Conservation (phyloP, 2,113 vertebrate species). For the Cyrtonyx montezumae region DNA sequence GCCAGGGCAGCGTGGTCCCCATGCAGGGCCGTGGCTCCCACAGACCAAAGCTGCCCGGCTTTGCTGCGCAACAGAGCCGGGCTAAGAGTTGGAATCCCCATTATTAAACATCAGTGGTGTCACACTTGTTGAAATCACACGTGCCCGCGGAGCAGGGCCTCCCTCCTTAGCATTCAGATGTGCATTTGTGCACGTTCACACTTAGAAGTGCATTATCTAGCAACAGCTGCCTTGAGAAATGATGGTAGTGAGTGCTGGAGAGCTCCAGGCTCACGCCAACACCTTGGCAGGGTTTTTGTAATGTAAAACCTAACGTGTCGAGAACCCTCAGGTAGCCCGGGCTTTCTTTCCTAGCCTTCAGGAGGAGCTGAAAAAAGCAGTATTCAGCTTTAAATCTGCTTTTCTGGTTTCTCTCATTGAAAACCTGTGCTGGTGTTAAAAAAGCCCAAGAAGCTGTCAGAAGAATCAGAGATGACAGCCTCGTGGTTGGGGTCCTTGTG, state of each 20-base stretch:
- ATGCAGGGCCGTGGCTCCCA: neutral
- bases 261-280: neutral
- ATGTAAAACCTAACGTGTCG: neutral
- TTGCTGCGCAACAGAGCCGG: neutral
- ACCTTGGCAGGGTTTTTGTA: neutral
- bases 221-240: constrained; percentile 11
- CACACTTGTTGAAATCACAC: neutral
- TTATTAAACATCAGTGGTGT: neutral
- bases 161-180: neutral
- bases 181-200: neutral
- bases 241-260: neutral
- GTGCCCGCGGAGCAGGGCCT: neutral
- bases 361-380: neutral
- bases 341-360: neutral
- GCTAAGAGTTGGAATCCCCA: neutral
- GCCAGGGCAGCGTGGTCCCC: constrained; percentile 6
- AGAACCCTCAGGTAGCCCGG: neutral
- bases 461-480: neutral
- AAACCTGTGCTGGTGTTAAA: neutral
- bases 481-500: neutral
- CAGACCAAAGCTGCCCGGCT: constrained; percentile 73
- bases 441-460: neutral
- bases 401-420: neutral
- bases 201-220: constrained; percentile 42
- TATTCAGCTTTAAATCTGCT: neutral